A percentile compares a stretch with the other conserved stretches of the same genome.
These are phyloP conservation scores for Himalopsyche phryganea DNA, from an alignment of 1,140 invertebrate genomes.

Conservation along the genomic window DNA sequence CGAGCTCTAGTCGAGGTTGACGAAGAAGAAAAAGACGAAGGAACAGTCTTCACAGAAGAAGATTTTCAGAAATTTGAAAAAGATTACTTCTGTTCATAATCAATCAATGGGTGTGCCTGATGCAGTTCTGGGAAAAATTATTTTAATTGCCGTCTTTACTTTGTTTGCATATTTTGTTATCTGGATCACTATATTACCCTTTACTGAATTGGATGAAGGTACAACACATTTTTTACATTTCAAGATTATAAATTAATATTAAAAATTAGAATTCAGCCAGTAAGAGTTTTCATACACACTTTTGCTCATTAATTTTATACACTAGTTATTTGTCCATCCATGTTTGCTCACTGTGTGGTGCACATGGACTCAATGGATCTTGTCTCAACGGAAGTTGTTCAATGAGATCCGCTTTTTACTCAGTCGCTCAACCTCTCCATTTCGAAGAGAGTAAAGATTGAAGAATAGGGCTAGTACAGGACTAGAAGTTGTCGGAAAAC, in stretches of 20 bases:
- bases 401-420: too few relatives aligned
- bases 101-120: slow-evolving; percentile 33
- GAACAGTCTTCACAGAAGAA: slow-evolving; percentile 55
- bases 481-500: too few relatives aligned
- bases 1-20: slow-evolving; percentile 47
- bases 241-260: neutral
- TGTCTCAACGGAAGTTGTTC: too few relatives aligned
- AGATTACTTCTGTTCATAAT: slow-evolving; percentile 46
- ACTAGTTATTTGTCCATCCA: too few relatives aligned
- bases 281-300: too few relatives aligned
- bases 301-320: too few relatives aligned
- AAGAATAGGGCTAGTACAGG: too few relatives aligned
- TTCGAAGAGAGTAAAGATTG: too few relatives aligned
- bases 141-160: slow-evolving; percentile 53
- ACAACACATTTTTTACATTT: slow-evolving; percentile 24
- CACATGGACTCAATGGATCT: too few relatives aligned
- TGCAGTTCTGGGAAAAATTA: slow-evolving; percentile 52
- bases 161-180: slow-evolving; percentile 62
- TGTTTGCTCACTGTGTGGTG: too few relatives aligned
- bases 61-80: slow-evolving; percentile 52
- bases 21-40: slow-evolving; percentile 42
- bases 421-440: too few relatives aligned
- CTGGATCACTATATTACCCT: slow-evolving; percentile 67
- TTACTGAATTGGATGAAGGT: slow-evolving; percentile 57
- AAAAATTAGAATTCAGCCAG: too few relatives aligned